Evolutionary conservation across 1,140 invertebrate species (phyloP).

Genomic region (Bemisia tabaci): DNA sequence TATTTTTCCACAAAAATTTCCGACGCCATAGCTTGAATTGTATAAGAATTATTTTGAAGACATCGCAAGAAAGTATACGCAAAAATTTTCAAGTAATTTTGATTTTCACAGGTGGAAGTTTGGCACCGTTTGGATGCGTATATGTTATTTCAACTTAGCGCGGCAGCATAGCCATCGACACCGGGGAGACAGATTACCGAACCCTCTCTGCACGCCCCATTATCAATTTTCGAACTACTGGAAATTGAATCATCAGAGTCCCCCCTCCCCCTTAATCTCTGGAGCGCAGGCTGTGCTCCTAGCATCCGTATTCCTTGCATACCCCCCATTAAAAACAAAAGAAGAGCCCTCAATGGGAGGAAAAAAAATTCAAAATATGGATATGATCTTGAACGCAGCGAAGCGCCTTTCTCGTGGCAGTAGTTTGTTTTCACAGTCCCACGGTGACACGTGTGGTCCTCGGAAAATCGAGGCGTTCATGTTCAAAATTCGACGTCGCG

Average conservation of each 20-base stretch:
- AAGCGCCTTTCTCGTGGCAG: background rate
- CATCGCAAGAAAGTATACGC: too few species aligned
- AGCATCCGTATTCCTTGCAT: background rate
- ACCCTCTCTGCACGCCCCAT: background rate
- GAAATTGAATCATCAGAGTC: background rate
- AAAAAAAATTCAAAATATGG: background rate
- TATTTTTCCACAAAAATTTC: too few species aligned
- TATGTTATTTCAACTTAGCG: too few species aligned
- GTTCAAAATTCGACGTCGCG: background rate
- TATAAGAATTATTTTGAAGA: too few species aligned
- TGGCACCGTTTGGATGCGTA: too few species aligned
- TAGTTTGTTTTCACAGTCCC: background rate
- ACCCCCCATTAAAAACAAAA: background rate
- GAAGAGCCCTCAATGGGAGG: background rate
- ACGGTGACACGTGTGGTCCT: background rate
- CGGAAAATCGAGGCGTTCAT: background rate
- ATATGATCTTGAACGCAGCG: background rate
- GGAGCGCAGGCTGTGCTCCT: background rate
- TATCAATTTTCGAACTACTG: background rate
- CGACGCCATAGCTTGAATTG: too few species aligned
- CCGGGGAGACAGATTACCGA: background rate
- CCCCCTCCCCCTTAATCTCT: background rate
- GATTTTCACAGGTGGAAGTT: too few species aligned
- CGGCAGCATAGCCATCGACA: too few species aligned
- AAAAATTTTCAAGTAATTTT: too few species aligned